phyloP scores from a whole-genome alignment of 2,888 invertebrate genomes.

The Drosophila phalerata region DNA sequence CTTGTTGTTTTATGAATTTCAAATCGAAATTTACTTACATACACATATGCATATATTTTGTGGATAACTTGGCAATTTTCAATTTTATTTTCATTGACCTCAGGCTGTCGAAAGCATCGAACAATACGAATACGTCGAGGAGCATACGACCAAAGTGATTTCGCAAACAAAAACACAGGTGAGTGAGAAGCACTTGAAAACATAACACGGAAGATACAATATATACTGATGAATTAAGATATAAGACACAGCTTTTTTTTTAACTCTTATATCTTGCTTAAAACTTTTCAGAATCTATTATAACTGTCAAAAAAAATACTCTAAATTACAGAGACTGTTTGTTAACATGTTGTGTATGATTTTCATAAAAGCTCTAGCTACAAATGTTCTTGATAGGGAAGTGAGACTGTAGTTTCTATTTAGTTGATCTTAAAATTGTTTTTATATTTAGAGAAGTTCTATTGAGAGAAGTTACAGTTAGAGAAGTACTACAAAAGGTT shows the following conservation, averaged over 20 bases:
- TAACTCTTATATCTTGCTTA: too few species aligned
- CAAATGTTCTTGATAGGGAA: too few species aligned
- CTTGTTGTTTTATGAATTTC: slow-evolving; percentile 39
- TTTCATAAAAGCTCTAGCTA: too few species aligned
- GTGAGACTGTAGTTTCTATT: too few species aligned
- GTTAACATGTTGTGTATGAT: too few species aligned
- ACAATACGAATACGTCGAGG: slow-evolving; percentile 84
- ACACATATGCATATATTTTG: slow-evolving; percentile 11
- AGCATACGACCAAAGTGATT: slow-evolving; percentile 84
- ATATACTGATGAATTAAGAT: not conserved
- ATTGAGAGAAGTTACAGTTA: not conserved
- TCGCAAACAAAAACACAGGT: slow-evolving; percentile 84
- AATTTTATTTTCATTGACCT: slow-evolving; percentile 73
- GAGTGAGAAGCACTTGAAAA: slow-evolving; percentile 33
- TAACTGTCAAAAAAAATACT: too few species aligned
- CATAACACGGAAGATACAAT: not conserved
- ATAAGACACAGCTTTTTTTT: not conserved
- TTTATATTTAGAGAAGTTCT: not conserved
- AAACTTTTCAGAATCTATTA: too few species aligned
- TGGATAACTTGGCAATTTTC: slow-evolving; percentile 50
- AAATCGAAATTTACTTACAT: slow-evolving; percentile 26
- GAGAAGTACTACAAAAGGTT: too few species aligned
- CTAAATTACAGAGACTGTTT: too few species aligned
- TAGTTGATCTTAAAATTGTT: too few species aligned
- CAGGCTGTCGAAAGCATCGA: slow-evolving; percentile 86